Evolutionary conservation across 2,113 vertebrate species (phyloP), one percentile per base, ranked within the genome.

Genomic region (Etia nguti): DNA sequence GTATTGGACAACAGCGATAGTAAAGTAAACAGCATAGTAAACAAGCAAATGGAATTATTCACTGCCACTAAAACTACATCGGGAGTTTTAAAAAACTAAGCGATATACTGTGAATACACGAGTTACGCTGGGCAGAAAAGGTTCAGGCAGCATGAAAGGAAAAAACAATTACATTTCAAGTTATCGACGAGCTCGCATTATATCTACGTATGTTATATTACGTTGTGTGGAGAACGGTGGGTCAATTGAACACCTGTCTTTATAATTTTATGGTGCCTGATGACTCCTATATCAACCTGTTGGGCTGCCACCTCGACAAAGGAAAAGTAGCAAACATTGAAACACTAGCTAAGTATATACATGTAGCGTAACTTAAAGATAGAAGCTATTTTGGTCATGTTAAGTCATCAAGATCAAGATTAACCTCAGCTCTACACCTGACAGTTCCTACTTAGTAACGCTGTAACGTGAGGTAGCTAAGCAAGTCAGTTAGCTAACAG

Each of bases 271-370:
- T 38, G 11, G 20, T 34, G 4, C 4, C 16, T 12, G 11, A 22
- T 26, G 62, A 85, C 29, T 16, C 18, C n/a, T 81, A 2, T 3
- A 13, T 55, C 50, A 80, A 87, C 82, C 56, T 90, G 86, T 93
- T 91, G 68, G 82, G 83, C 50, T 84, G 68, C 22, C 79, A 90
- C 16, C 29, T 84, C 24, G 13, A 85, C 57, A 82, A 86, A 50
- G 22, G 11, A 54, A 77, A 82, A 8, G 15, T 24, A 84, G 15
- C 36, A 52, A 65, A 34, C 62, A 80, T 20, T 6, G 36, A 46
- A 65, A 41, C 56, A 82, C n/a, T 12, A 4, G 20, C 18, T 29
- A 57, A n/a, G 13, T 41, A 41, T 11, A 3, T 59, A 8, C 1
- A 18, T n/a, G 11, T 26, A 81, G 22, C 8, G 3, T 22, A 65